Evolutionary conservation across 2,888 invertebrate genomes (phyloP).

Genomic region (Chaetoderma sp.): DNA sequence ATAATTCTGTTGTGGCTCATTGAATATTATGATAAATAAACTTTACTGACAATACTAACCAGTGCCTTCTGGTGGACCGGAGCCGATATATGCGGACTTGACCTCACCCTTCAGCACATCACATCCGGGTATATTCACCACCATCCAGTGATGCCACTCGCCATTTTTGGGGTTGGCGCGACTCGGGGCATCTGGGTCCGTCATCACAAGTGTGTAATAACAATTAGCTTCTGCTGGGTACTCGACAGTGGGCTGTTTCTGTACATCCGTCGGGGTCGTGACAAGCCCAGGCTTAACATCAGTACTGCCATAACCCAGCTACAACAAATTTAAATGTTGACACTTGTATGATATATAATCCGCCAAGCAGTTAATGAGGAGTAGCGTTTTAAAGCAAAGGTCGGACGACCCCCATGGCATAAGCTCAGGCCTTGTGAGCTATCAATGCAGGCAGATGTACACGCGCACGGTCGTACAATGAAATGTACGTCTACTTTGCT

Average conservation of each 20-base stretch:
- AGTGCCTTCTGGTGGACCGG: conserved; percentile 85
- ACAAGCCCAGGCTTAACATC: conserved; percentile 75
- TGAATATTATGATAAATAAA: no score
- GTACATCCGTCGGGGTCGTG: conserved; percentile 80
- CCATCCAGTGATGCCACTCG: conserved; percentile 93
- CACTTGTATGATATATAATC: no score
- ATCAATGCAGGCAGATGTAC: no score
- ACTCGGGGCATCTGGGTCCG: conserved; percentile 91
- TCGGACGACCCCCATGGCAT: no score
- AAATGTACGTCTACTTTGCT: no score
- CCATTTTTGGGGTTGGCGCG: conserved; percentile 83
- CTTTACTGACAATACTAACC: conserved; percentile 69
- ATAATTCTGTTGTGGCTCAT: no score
- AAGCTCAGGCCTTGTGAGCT: no score
- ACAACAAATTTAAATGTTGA: conserved; percentile 19
- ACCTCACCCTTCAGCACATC: conserved; percentile 80
- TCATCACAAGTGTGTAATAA: conserved; percentile 85
- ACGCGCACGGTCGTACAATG: no score
- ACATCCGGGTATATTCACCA: conserved; percentile 85
- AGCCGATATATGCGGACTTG: conserved; percentile 81
- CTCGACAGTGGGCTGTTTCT: conserved; percentile 78
- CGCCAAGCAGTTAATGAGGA: no score
- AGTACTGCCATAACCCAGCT: conserved; percentile 50
- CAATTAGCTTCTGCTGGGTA: conserved; percentile 74
- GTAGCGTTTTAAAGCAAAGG: no score